These are phyloP conservation scores for Ctenopoma kingsleyae DNA, from an alignment of 2,797 vertebrate species.

Conservation along the genomic window DNA sequence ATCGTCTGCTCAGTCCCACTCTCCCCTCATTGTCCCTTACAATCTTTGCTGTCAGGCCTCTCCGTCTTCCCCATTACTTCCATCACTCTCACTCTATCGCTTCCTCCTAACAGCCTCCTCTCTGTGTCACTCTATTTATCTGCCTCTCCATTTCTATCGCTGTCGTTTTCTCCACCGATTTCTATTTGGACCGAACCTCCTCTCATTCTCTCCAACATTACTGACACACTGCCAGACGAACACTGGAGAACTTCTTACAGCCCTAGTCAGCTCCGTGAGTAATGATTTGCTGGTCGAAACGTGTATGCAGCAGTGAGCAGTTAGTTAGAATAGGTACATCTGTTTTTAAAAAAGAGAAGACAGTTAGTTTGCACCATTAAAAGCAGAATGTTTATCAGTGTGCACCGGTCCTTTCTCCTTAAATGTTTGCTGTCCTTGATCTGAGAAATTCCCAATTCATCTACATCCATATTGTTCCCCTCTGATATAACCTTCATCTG, in stretches of 20 bases:
- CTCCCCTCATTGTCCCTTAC: slow-evolving; percentile 2
- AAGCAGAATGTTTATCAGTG: no score
- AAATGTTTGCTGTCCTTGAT: no score
- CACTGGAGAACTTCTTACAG: not conserved
- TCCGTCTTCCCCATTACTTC: slow-evolving; percentile 23
- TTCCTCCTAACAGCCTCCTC: slow-evolving; percentile 12
- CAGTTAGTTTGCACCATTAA: no score
- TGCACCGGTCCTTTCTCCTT: no score
- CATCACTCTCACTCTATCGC: slow-evolving; percentile 32
- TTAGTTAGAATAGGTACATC: no score
- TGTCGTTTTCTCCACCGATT: slow-evolving; percentile 14
- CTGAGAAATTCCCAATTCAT: no score
- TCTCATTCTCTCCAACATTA: not conserved
- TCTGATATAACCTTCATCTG: no score
- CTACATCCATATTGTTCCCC: no score
- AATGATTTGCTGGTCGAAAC: not conserved
- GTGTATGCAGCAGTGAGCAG: not conserved
- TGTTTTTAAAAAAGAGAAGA: no score
- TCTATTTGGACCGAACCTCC: not conserved
- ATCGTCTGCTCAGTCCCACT: not conserved
- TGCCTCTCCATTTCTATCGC: not conserved
- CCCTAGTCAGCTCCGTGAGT: not conserved
- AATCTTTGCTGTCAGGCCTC: slow-evolving; percentile 23
- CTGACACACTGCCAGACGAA: not conserved
- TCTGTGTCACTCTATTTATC: not conserved